These are phyloP conservation scores for Lamprotornis superbus DNA, from an alignment of 2,113 vertebrate species.

Conservation along the genomic window DNA sequence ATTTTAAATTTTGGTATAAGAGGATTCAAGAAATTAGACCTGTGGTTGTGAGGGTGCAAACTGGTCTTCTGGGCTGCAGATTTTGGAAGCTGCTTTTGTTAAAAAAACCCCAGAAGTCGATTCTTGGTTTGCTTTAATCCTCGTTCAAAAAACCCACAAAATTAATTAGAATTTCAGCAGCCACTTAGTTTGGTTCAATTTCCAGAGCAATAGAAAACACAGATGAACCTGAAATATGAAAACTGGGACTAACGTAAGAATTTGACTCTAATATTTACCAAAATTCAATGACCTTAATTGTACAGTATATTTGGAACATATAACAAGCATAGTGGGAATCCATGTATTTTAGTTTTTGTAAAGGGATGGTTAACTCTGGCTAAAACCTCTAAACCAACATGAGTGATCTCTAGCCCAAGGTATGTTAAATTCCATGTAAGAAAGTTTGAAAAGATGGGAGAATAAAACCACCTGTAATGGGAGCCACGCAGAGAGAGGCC, in stretches of 20 bases:
- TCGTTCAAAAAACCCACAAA: background rate
- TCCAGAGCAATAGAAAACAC: background rate
- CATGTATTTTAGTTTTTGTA: background rate
- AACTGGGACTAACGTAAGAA: background rate
- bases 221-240: background rate
- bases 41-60: background rate
- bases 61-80: background rate
- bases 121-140: background rate
- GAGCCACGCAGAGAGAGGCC: background rate
- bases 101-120: background rate
- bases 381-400: background rate
- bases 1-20: background rate
- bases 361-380: background rate
- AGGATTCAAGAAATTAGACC: background rate
- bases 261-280: background rate
- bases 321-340: background rate
- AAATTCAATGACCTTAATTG: background rate
- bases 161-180: background rate
- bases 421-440: background rate
- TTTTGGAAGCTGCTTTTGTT: background rate
- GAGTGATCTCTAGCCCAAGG: background rate
- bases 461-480: background rate
- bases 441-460: background rate
- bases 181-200: background rate
- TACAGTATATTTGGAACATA: background rate